Conservation (phyloP, 92 coral and sea anemone species). For the Parazoanthus darwini region DNA sequence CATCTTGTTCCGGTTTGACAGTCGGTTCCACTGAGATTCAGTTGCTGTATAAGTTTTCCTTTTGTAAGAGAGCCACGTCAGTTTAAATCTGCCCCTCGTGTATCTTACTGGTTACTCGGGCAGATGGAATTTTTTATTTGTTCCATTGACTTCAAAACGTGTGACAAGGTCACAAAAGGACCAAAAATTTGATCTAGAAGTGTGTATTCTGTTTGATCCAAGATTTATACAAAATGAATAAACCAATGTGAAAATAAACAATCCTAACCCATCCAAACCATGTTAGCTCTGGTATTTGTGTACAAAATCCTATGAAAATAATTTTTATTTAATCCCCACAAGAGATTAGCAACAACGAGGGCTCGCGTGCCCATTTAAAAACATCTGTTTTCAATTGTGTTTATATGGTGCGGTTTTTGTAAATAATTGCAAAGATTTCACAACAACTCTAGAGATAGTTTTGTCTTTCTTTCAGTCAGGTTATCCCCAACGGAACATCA, state of each 20-base stretch:
- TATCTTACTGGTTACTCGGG: conserved; percentile 17
- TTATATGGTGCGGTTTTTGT: conserved; percentile 8
- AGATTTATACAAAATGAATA: not conserved
- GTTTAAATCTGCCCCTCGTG: conserved; percentile 15
- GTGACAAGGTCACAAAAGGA: not conserved
- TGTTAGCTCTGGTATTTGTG: conserved; percentile 19
- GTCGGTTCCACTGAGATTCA: not conserved
- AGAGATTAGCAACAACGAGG: conserved; percentile 3
- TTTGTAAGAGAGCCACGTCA: conserved; percentile 35
- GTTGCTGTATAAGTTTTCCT: not conserved
- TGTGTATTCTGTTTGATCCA: not conserved
- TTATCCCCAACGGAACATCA: not conserved
- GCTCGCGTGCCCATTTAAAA: conserved; percentile 31
- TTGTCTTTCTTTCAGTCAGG: not conserved
- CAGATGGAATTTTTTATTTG: conserved; percentile 39
- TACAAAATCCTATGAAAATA: conserved; percentile 12
- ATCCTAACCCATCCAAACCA: not conserved
- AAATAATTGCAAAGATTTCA: conserved; percentile 14
- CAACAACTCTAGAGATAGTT: conserved; percentile 1
- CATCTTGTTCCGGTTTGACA: not conserved
- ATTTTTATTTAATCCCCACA: conserved; percentile 2
- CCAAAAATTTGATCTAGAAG: not conserved
- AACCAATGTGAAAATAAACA: conserved; percentile 25
- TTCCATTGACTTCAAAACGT: not conserved
- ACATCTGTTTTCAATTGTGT: conserved; percentile 41